These are phyloP conservation scores for Emydocephalus ijimae DNA, from an alignment of 2,113 vertebrate species.

Conservation along the genomic window DNA sequence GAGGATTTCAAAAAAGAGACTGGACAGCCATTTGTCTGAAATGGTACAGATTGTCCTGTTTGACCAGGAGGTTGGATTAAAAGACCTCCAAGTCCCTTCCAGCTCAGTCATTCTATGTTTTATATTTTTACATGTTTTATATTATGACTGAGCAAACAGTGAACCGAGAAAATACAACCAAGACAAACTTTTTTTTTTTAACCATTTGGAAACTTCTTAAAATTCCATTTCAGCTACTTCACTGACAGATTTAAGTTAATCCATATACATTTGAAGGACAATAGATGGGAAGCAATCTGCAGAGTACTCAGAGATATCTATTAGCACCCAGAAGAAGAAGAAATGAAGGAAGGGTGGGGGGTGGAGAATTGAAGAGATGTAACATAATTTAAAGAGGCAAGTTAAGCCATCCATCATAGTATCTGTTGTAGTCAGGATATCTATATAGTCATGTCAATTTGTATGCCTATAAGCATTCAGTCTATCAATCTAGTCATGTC, in stretches of 20 bases:
- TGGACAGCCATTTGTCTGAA: too few species aligned
- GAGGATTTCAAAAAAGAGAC: too few species aligned
- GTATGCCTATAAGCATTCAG: constrained; percentile 32
- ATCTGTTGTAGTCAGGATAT: constrained; percentile 23
- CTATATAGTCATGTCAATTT: constrained; percentile 28
- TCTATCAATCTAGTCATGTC: constrained; percentile 56
- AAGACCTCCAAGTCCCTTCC: background rate
- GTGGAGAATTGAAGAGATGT: background rate
- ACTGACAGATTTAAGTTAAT: constrained; percentile 37
- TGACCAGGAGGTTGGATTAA: background rate
- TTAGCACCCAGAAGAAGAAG: background rate
- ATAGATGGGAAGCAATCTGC: constrained; percentile 34
- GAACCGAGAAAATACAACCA: background rate
- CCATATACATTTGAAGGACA: constrained; percentile 33
- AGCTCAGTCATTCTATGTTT: background rate
- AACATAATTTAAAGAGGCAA: constrained; percentile 28
- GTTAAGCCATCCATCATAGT: constrained; percentile 44
- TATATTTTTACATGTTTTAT: background rate
- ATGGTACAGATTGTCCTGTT: background rate
- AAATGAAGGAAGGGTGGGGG: background rate
- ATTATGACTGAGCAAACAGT: background rate
- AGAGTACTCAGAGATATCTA: constrained; percentile 26
- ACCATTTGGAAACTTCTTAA: background rate
- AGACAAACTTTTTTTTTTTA: background rate
- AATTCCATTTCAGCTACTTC: background rate